Percentiles rank a stretch among this genome's conserved stretches.
Evolutionary conservation across 2,888 invertebrate species (phyloP).

Genomic region (Neoscelio sp.): DNA sequence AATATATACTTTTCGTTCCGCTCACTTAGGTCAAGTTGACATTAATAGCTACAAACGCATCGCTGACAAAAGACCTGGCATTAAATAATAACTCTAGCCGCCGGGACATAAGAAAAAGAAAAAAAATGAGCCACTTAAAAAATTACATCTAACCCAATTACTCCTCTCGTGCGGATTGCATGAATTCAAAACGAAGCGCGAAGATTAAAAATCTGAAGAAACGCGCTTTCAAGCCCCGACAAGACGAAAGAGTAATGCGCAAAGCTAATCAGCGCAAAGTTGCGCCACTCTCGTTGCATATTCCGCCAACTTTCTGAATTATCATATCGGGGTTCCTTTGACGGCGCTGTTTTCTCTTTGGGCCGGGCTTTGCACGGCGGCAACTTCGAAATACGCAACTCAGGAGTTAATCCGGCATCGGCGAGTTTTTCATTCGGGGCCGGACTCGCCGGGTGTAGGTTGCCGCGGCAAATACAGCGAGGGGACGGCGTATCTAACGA

Average conservation of each 20-base stretch:
- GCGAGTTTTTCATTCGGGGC: slow-evolving; percentile 60
- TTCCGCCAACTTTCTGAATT: slow-evolving; percentile 80
- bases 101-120: no score
- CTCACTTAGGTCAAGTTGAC: slow-evolving; percentile 40
- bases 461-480: slow-evolving; percentile 58
- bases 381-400: slow-evolving; percentile 63
- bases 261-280: slow-evolving; percentile 68
- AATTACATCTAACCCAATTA: slow-evolving; percentile 26
- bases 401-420: slow-evolving; percentile 63
- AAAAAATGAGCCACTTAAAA: not conserved
- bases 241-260: slow-evolving; percentile 56
- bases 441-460: slow-evolving; percentile 46
- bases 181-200: slow-evolving; percentile 3
- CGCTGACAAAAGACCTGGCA: slow-evolving; percentile 35
- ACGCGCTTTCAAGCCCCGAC: slow-evolving; percentile 8
- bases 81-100: slow-evolving; percentile 17
- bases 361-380: slow-evolving; percentile 35
- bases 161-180: not conserved
- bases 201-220: slow-evolving; percentile 62
- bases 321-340: slow-evolving; percentile 81
- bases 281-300: slow-evolving; percentile 78
- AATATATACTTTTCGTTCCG: slow-evolving; percentile 55
- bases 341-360: slow-evolving; percentile 70
- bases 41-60: slow-evolving; percentile 29
- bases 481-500: slow-evolving; percentile 59